phyloP scores from a whole-genome alignment of 2,113 vertebrate genomes.

The Cyanistes caeruleus region DNA sequence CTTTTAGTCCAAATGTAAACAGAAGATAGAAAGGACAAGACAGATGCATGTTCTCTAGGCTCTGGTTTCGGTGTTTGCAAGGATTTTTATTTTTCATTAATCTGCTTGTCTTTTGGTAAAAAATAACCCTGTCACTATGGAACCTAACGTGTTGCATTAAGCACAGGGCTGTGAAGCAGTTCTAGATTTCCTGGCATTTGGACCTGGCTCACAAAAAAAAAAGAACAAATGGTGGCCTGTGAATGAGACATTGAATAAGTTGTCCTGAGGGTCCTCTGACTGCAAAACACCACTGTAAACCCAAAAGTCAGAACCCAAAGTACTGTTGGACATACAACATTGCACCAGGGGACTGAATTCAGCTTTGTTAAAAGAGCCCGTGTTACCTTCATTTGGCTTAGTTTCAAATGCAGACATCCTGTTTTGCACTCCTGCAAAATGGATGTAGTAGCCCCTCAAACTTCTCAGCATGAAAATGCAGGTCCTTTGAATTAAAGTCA shows the following conservation, averaged over 20 bases:
- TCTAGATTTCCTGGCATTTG: neutral
- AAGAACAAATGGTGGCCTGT: neutral
- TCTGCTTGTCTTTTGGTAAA: neutral
- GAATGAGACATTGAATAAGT: neutral
- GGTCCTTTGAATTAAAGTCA: neutral
- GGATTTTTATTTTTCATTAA: constrained; percentile 20
- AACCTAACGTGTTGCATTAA: neutral
- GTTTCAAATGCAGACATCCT: neutral
- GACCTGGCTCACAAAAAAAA: neutral
- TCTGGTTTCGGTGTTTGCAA: neutral
- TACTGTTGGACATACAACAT: neutral
- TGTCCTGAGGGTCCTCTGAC: neutral
- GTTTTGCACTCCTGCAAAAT: neutral
- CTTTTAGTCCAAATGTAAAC: constrained; percentile 54
- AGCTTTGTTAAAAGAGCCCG: neutral
- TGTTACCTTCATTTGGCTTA: neutral
- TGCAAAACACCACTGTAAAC: neutral
- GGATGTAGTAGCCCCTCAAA: neutral
- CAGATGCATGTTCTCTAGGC: neutral
- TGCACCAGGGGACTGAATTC: neutral
- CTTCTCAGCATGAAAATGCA: neutral
- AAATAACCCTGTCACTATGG: neutral
- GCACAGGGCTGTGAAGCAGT: neutral
- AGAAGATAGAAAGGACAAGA: neutral
- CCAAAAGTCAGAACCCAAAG: neutral